These are phyloP conservation scores for Girardinichthys multiradiatus DNA, from an alignment of 2,113 vertebrate species.

Conservation along the genomic window DNA sequence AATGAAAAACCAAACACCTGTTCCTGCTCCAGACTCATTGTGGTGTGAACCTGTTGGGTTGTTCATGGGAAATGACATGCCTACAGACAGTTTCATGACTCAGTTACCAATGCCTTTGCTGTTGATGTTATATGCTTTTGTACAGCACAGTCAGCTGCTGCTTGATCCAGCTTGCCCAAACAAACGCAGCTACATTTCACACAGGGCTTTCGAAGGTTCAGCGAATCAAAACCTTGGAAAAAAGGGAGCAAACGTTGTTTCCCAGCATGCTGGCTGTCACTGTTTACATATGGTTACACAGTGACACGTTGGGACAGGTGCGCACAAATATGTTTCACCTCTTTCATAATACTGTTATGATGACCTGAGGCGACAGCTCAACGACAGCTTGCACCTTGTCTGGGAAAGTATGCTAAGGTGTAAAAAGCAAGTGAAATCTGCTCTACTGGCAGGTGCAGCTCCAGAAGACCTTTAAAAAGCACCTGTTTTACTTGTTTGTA, in stretches of 20 bases:
- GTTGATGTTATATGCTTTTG: conserved; percentile 18
- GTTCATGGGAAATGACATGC: conserved; percentile 54
- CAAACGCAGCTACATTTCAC: conserved; percentile 34
- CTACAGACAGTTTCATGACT: conserved; percentile 27
- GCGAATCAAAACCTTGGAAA: conserved; percentile 47
- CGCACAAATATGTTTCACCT: conserved; percentile 42
- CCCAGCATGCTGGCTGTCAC: conserved; percentile 40
- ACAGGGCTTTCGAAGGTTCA: conserved; percentile 31
- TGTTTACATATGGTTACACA: conserved; percentile 53
- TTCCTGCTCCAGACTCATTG: conserved; percentile 10
- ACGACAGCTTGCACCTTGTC: conserved; percentile 65
- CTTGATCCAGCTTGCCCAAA: conserved; percentile 49
- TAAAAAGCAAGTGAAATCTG: conserved; percentile 59
- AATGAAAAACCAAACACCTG: conserved; percentile 28
- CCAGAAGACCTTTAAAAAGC: background rate
- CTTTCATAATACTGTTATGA: conserved; percentile 63
- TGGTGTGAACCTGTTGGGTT: conserved; percentile 10
- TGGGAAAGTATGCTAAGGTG: conserved; percentile 76
- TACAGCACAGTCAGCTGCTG: background rate
- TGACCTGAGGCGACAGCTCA: conserved; percentile 62
- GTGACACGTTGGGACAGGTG: conserved; percentile 64
- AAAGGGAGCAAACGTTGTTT: conserved; percentile 32
- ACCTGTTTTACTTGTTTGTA: background rate
- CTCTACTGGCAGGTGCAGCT: conserved; percentile 31
- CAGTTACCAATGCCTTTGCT: conserved; percentile 28